Conservation (phyloP, 2,797 vertebrate genomes). For the Cynodonichthys magdalenae region DNA sequence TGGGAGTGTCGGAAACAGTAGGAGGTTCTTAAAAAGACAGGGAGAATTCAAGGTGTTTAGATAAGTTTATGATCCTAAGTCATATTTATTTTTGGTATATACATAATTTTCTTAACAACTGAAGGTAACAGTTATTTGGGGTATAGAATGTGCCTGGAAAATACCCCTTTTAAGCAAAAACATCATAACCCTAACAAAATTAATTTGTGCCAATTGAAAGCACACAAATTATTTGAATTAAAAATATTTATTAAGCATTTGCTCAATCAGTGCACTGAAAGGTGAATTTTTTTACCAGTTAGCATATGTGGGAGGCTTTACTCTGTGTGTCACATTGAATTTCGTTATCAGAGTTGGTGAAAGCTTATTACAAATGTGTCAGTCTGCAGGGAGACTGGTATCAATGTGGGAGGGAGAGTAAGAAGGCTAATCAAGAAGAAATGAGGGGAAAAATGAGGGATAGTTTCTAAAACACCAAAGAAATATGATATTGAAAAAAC, state of each 20-base stretch:
- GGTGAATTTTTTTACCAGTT: constrained; percentile 14
- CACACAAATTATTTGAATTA: too few species aligned
- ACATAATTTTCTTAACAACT: too few species aligned
- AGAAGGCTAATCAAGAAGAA: constrained; percentile 39
- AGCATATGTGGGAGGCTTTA: not conserved
- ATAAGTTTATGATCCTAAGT: too few species aligned
- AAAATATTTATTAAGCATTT: not conserved
- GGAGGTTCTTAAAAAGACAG: too few species aligned
- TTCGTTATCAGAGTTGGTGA: constrained; percentile 21
- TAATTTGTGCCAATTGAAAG: too few species aligned
- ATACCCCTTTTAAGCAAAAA: too few species aligned
- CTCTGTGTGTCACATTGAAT: constrained; percentile 17
- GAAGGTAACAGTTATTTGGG: too few species aligned
- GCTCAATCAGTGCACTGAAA: not conserved
- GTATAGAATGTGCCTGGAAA: too few species aligned
- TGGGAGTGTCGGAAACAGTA: too few species aligned
- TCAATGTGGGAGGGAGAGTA: constrained; percentile 39
- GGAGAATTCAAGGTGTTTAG: too few species aligned
- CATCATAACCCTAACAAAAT: too few species aligned
- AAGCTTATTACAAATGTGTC: constrained; percentile 22
- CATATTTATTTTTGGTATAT: too few species aligned
- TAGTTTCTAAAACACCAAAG: not conserved
- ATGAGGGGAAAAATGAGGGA: not conserved
- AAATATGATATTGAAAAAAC: constrained; percentile 1
- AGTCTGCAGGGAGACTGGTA: constrained; percentile 15